Conservation (phyloP, 2,113 vertebrate genomes). For the Myrmophylax atrothorax region DNA sequence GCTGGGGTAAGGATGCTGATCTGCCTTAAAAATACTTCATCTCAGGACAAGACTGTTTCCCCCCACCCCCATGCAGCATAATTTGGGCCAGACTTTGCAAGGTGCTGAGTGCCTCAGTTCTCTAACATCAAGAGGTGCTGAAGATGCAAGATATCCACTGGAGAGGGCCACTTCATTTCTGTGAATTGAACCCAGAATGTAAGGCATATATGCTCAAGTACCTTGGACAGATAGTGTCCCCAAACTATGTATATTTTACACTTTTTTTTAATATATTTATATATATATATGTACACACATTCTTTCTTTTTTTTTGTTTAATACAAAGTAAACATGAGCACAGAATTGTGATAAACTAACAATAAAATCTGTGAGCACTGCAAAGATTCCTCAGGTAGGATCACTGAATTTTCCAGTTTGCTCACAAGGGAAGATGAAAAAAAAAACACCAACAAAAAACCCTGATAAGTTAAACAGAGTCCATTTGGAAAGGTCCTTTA, state of each 20-base stretch:
- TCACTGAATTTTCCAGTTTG: slow-evolving; percentile 34
- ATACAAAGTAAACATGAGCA: slow-evolving; percentile 61
- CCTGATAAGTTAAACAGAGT: slow-evolving; percentile 17
- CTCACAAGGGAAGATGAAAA: background rate
- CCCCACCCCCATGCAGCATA: slow-evolving; percentile 24
- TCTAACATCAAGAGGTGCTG: slow-evolving; percentile 35
- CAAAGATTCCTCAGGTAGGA: slow-evolving; percentile 22
- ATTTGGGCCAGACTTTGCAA: slow-evolving; percentile 57
- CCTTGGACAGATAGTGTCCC: slow-evolving; percentile 57
- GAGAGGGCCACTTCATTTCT: slow-evolving; percentile 19
- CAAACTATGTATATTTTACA: slow-evolving; percentile 62
- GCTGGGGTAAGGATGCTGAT: background rate
- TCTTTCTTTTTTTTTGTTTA: background rate
- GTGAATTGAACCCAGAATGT: slow-evolving; percentile 53
- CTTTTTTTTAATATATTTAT: background rate
- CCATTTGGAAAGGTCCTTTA: slow-evolving; percentile 41
- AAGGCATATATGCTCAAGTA: slow-evolving; percentile 71
- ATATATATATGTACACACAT: background rate
- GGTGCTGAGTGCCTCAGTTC: slow-evolving; percentile 55
- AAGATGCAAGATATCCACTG: slow-evolving; percentile 25
- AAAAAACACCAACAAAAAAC: background rate
- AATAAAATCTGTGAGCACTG: slow-evolving; percentile 44
- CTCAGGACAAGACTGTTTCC: background rate
- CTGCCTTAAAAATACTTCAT: slow-evolving; percentile 1
- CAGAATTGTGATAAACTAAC: slow-evolving; percentile 32